phyloP scores from a whole-genome alignment of 2,797 vertebrate genomes.

The Chloroceryle inda region DNA sequence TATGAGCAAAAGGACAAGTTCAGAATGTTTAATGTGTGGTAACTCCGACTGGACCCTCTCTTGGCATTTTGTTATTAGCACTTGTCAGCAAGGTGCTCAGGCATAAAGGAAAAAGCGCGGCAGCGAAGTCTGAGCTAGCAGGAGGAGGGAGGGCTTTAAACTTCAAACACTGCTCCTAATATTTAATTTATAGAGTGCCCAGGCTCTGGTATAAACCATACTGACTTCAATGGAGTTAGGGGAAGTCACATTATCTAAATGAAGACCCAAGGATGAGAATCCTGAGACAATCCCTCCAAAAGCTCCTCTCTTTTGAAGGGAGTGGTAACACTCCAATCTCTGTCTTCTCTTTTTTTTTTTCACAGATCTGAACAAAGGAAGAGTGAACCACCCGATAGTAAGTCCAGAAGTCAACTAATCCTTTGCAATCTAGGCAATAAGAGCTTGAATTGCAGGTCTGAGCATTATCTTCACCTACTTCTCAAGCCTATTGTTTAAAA shows the following conservation, averaged over 20 bases:
- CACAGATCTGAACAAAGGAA: conserved; percentile 8
- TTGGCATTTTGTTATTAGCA: conserved; percentile 88
- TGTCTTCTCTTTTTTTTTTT: not conserved
- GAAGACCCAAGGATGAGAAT: not conserved
- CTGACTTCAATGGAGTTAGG: not conserved
- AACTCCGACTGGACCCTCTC: conserved; percentile 81
- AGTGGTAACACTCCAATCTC: not conserved
- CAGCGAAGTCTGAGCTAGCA: conserved; percentile 51
- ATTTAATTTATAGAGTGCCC: conserved; percentile 57
- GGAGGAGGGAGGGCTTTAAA: not conserved
- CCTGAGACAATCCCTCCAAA: not conserved
- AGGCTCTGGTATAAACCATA: conserved; percentile 9
- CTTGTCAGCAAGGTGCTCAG: conserved; percentile 87
- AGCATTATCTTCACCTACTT: not conserved
- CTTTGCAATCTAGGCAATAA: not conserved
- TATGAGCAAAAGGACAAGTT: conserved; percentile 91
- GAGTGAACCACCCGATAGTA: not conserved
- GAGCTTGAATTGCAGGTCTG: not conserved
- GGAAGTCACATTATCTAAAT: not conserved
- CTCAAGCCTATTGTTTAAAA: not conserved
- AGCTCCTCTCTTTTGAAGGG: not conserved
- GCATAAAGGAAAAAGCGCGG: conserved; percentile 79
- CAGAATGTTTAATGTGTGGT: conserved; percentile 88
- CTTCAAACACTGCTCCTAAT: conserved; percentile 42
- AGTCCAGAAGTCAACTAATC: not conserved